Base-by-base conservation (phyloP, 2,113 vertebrate species). In the Acinonyx jubatus region DNA sequence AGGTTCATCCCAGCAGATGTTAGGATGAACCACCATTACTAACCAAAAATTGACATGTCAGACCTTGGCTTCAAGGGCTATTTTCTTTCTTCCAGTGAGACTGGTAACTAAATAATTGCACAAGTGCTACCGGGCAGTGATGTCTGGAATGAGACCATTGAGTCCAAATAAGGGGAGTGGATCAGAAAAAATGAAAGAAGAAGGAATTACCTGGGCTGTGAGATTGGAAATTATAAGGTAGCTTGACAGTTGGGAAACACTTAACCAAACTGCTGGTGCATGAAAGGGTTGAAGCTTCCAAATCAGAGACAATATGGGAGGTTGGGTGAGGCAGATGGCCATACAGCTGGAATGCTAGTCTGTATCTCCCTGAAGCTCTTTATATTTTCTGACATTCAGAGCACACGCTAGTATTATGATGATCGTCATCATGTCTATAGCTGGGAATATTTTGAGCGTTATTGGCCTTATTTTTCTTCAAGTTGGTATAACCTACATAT, bases 1-100 rank as follows among this genome's bases (percentile, higher is more conserved):
- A 97, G 33, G 63, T 88, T 79, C 33, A 83, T 69, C 89, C 90
- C 88, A 79, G 48, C 82, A 97, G 97, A 95, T 97, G 95, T 95
- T 94, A 81, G 92, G 48, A 94, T 83, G 63, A 90, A 45, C 79
- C 38, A 16, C 84, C 52, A 27, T 93, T 45, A 29, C 50, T 33
- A 74, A 87, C 83, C 69, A 73, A 48, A 90, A 86, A 96, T 45
- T 78, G 91, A 88, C 65, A 29, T 76, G 68, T 86, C 79, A 83
- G 95, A 89, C 89, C 82, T 94, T 86, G 95, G 48, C 78, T 94
- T 87, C n/a, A 14, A 68, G 55, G 21, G 69, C 78, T 89, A 3
- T 96, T 86, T 82, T 95, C 71, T 87, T 87, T 82, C 84, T 81
- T 86, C 85, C 48, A 50, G 0, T 36, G 68, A 82, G 68, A 65